These are phyloP conservation scores for Trogon surrucura DNA, from an alignment of 2,113 vertebrate genomes.

Conservation along the genomic window DNA sequence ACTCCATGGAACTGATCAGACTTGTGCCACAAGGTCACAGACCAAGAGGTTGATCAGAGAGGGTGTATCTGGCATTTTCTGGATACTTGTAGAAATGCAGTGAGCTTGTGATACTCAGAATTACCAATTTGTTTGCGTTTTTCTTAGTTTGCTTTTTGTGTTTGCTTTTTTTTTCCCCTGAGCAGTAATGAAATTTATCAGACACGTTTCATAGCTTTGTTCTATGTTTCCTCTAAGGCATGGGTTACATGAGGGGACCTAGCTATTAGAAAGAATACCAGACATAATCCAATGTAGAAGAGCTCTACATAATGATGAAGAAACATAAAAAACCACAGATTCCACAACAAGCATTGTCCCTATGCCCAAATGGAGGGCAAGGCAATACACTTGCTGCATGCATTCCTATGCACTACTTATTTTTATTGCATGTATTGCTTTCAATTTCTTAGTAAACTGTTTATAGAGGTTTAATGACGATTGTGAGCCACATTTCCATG, in stretches of 20 bases:
- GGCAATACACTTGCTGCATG: neutral
- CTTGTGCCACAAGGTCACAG: neutral
- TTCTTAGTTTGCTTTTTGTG: neutral
- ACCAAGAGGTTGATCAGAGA: neutral
- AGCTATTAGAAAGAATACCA: neutral
- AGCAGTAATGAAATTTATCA: neutral
- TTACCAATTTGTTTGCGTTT: neutral
- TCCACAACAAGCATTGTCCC: neutral
- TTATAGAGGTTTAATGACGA: neutral
- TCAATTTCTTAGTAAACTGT: neutral
- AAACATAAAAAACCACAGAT: neutral
- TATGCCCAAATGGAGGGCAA: neutral
- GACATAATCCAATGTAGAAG: neutral
- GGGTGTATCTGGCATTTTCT: conserved; percentile 8
- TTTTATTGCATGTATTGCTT: neutral
- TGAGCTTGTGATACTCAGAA: neutral
- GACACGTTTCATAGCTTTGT: neutral
- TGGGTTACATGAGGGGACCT: neutral
- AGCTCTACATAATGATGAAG: neutral
- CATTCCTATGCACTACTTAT: neutral
- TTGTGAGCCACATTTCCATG: neutral
- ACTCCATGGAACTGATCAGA: neutral
- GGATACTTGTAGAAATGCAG: neutral
- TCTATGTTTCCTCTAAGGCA: neutral
- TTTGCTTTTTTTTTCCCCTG: no score